These are phyloP conservation scores for Hippocampus abdominalis DNA, from an alignment of 2,113 vertebrate genomes.

Conservation along the genomic window DNA sequence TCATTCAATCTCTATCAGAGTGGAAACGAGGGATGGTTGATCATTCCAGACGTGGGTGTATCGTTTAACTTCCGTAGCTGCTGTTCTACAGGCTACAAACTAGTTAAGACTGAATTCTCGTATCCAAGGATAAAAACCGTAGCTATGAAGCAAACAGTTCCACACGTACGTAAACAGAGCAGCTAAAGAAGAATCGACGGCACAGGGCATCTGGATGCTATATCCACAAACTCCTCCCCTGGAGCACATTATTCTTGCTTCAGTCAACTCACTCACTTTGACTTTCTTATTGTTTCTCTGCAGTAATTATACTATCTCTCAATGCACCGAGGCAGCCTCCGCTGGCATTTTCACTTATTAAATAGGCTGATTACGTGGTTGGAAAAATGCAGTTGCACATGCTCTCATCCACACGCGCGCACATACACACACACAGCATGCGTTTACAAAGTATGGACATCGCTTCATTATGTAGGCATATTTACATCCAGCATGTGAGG, in stretches of 20 bases:
- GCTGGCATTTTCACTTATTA: conserved; percentile 21
- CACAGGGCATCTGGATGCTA: conserved; percentile 59
- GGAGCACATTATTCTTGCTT: conserved; percentile 43
- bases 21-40: too few relatives aligned
- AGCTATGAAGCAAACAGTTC: conserved; percentile 13
- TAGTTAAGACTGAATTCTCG: background rate
- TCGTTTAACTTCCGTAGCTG: too few relatives aligned
- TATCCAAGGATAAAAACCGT: background rate
- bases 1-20: too few relatives aligned
- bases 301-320: conserved; percentile 11
- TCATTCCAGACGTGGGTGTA: too few relatives aligned
- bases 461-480: background rate
- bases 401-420: background rate
- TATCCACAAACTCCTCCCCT: conserved; percentile 46
- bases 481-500: background rate
- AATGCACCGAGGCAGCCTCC: background rate
- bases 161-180: conserved; percentile 39
- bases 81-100: too few relatives aligned
- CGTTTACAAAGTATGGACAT: background rate
- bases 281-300: conserved; percentile 20
- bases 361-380: background rate
- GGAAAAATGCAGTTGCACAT: background rate
- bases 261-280: conserved; percentile 5
- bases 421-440: background rate
- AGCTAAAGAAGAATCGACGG: conserved; percentile 61